Conservation (phyloP, 1,140 invertebrate species). For the Tetramorium parvispinum region DNA sequence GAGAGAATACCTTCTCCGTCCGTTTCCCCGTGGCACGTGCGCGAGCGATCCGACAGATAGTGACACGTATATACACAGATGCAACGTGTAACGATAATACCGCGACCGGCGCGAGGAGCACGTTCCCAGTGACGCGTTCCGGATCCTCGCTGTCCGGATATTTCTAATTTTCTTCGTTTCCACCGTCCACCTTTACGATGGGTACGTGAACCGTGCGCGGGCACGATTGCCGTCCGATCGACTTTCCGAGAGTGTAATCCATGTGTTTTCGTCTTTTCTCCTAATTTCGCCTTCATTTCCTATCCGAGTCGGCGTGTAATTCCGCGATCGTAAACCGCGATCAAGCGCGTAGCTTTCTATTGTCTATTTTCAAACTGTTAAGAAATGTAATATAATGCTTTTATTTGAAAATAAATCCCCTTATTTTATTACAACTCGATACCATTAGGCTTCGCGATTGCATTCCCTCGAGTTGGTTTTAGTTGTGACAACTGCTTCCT, state of each 20-base stretch:
- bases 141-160: constrained; percentile 68
- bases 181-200: constrained; percentile 43
- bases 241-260: constrained; percentile 13
- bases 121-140: constrained; percentile 66
- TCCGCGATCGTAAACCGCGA: background rate
- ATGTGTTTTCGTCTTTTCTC: constrained; percentile 2
- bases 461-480: background rate
- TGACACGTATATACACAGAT: constrained; percentile 47
- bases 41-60: constrained; percentile 39
- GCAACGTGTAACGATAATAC: constrained; percentile 70
- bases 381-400: background rate
- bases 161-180: constrained; percentile 73
- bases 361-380: background rate
- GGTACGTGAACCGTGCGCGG: constrained; percentile 39
- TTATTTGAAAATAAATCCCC: background rate
- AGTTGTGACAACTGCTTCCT: constrained; percentile 17
- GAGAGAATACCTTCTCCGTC: constrained; percentile 4
- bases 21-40: constrained; percentile 42
- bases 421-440: background rate
- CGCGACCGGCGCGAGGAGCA: constrained; percentile 62
- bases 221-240: constrained; percentile 28
- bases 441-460: background rate
- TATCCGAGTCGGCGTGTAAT: constrained; percentile 1
- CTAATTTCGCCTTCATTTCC: constrained; percentile 32
- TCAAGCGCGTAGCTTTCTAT: background rate